Conservation (phyloP, 2,113 vertebrate species). For the Nycticebus coucang region DNA sequence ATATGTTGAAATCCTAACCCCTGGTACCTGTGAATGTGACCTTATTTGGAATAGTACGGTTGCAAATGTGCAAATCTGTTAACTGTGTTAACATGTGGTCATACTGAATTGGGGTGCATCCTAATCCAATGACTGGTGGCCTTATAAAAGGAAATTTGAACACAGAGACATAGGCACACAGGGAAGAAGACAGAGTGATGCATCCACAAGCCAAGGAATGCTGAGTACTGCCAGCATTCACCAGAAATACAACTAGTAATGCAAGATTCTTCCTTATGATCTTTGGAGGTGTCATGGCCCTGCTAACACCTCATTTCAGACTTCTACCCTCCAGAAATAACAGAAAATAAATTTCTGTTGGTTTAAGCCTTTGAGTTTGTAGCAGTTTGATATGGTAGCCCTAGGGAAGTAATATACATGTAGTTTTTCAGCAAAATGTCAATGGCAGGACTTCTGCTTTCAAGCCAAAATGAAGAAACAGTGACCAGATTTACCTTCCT, state of each 20-base stretch:
- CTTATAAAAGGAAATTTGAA: not conserved
- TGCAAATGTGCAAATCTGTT: not conserved
- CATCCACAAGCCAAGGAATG: not conserved
- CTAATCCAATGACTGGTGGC: not conserved
- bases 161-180: not conserved
- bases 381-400: not conserved
- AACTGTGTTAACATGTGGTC: not conserved
- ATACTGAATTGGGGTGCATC: not conserved
- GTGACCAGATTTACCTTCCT: not conserved
- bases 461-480: not conserved
- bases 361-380: not conserved
- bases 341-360: not conserved
- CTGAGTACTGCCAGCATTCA: not conserved
- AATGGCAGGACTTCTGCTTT: not conserved
- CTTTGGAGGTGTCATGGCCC: not conserved
- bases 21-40: not conserved
- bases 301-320: not conserved
- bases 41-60: not conserved
- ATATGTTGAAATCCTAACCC: not conserved
- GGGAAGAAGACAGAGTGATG: not conserved
- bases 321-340: not conserved
- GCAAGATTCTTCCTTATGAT: not conserved
- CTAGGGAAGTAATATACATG: not conserved
- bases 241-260: not conserved
- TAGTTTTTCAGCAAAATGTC: slow-evolving; percentile 31